phyloP scores from a whole-genome alignment of 2,113 vertebrate species.

The Tylochromis polylepis region DNA sequence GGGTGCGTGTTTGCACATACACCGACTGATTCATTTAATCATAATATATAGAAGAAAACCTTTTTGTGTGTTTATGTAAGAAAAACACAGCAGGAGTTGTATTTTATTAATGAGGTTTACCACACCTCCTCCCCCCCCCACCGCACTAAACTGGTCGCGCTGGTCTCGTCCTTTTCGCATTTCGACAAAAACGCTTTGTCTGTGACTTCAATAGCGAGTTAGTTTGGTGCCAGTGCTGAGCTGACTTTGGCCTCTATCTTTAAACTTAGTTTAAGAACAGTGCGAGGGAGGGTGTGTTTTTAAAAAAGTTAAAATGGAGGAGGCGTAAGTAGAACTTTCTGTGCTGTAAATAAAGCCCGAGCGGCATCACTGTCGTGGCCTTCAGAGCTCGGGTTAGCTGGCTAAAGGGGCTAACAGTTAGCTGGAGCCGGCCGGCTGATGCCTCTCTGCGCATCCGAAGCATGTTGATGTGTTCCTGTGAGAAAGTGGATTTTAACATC shows the following conservation, averaged over 20 bases:
- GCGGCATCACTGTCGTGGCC: constrained; percentile 9
- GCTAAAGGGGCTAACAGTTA: constrained; percentile 2
- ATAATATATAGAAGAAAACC: background rate
- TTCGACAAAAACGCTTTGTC: constrained; percentile 26
- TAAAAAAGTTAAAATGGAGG: constrained; percentile 10
- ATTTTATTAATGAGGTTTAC: background rate
- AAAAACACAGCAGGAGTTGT: background rate
- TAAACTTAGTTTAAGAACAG: background rate
- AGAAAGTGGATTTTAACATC: constrained; percentile 75
- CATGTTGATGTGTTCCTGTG: constrained; percentile 76
- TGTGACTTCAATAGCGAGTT: background rate
- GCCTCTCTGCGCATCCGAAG: background rate
- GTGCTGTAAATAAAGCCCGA: background rate
- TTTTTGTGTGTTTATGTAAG: background rate
- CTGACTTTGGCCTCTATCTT: background rate
- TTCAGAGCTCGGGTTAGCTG: background rate
- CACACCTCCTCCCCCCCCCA: background rate
- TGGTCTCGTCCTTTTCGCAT: constrained; percentile 5
- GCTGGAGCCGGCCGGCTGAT: constrained; percentile 31
- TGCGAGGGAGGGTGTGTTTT: background rate
- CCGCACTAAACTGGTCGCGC: background rate
- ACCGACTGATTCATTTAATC: accelerated
- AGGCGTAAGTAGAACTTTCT: background rate
- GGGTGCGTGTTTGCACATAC: background rate
- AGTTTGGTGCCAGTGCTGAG: background rate